Base-by-base conservation (phyloP, 2,888 invertebrate genomes). In the Patella depressa region DNA sequence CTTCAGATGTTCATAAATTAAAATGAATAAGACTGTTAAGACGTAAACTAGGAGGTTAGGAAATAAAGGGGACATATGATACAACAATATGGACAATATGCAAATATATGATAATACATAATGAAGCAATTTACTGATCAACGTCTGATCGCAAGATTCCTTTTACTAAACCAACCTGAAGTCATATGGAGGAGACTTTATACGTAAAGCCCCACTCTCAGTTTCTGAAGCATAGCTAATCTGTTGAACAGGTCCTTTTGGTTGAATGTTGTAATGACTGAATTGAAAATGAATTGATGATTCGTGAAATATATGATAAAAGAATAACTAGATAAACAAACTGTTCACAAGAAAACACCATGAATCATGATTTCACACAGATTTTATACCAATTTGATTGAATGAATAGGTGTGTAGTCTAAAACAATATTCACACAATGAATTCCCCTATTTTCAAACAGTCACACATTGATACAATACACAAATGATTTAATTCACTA, bases 141-240 rank as follows among this genome's bases (percentile, higher is more conserved):
- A 65, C 1, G 19, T 19, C 19, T 19, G 7, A 65, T 65, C n/a
- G 11, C 19, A 65, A 19, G n/a, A 19, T 19, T 65, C n/a, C n/a
- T 65, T n/a, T 19, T 19, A 65, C 65, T 19, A 65, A 19, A 19
- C 72, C 53, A 19, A 45, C 45, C 45, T 53, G n/a, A 71, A 80
- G 79, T 80, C 78, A 78, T 80, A 82, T 81, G 45, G 77, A 65
- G 34, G 81, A 59, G 70, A 81, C 81, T 72, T 85, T 34, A 85
- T 80, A 69, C 84, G 81, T 59, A 84, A 82, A 5, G 82, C 72
- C 55, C 84, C 85, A 71, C 77, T 80, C 71, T 84, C 85, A 53
- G 78, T 84, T 65, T 86, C 86, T n/a, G 85, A 83, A 45, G 85
- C 85, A 78, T 86, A 86, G 73, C 82, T 83, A 54, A 86, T 86